A percentile compares a stretch with the other conserved stretches of the same genome.
Conservation (phyloP, 1,140 invertebrate species). For the Vanessa tameamea region DNA sequence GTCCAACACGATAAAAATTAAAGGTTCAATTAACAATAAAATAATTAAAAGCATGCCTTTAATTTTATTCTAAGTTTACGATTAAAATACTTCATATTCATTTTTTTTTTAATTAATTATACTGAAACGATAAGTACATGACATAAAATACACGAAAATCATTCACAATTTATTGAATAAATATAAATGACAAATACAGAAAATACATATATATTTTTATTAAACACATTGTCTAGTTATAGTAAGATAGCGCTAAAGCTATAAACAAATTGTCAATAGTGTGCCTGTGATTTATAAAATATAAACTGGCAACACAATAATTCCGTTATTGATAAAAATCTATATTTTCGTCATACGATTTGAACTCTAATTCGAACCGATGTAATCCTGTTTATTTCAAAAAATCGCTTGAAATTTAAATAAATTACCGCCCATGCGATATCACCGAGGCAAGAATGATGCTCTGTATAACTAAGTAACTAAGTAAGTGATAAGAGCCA, state of each 20-base stretch:
- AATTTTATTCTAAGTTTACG: not conserved
- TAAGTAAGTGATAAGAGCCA: not conserved
- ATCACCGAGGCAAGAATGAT: slow-evolving; percentile 1
- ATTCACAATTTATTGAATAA: not conserved
- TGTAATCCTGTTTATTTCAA: not conserved
- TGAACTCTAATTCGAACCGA: not conserved
- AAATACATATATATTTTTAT: not conserved
- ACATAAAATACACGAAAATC: no score
- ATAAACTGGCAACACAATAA: not conserved
- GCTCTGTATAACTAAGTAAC: not conserved
- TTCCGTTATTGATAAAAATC: not conserved
- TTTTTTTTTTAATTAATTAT: not conserved
- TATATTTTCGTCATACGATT: not conserved
- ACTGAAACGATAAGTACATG: no score
- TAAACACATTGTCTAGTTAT: not conserved
- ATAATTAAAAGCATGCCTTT: no score
- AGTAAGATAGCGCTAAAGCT: not conserved
- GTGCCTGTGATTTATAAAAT: not conserved
- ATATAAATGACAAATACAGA: not conserved
- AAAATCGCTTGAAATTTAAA: not conserved
- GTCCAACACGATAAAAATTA: not conserved
- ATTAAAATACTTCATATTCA: not conserved
- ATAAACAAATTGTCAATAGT: not conserved
- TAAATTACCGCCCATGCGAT: not conserved
- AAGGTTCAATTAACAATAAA: slow-evolving; percentile 7